Percentiles rank a stretch among this genome's conserved stretches.
phyloP scores from a whole-genome alignment of 2,797 vertebrate species.

The Melanotaenia trifasciata region DNA sequence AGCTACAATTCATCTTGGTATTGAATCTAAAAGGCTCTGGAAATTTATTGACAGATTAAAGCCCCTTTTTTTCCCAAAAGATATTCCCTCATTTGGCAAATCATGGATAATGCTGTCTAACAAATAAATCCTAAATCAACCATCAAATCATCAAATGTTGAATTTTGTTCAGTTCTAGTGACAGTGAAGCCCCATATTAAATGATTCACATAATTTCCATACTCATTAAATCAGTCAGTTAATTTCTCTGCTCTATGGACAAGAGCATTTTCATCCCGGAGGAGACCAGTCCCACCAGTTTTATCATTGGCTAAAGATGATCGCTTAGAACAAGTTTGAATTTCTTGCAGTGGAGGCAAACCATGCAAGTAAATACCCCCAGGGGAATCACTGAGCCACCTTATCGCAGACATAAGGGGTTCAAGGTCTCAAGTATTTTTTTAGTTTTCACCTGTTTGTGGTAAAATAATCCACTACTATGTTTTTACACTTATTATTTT shows the following conservation, averaged over 20 bases:
- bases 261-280: background rate
- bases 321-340: slow-evolving; percentile 1
- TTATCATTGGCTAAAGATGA: background rate
- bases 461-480: background rate
- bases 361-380: too few species aligned
- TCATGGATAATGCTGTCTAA: background rate
- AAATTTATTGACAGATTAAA: background rate
- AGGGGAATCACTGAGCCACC: too few species aligned
- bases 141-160: background rate
- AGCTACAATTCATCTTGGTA: background rate
- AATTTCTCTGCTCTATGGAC: background rate
- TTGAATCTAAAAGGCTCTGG: background rate
- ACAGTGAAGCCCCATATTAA: background rate
- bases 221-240: background rate
- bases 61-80: background rate
- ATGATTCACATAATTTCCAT: background rate
- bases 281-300: background rate
- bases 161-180: background rate
- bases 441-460: background rate
- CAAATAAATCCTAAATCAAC: background rate
- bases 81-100: background rate
- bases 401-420: background rate
- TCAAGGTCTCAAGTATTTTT: too few species aligned
- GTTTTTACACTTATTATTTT: background rate
- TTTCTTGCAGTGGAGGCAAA: background rate